A percentile compares a stretch with the other conserved stretches of the same genome.
These are phyloP conservation scores for Zoroaster sp. DNA, from an alignment of 53 echinoderm and acorn worm species.

Conservation along the genomic window DNA sequence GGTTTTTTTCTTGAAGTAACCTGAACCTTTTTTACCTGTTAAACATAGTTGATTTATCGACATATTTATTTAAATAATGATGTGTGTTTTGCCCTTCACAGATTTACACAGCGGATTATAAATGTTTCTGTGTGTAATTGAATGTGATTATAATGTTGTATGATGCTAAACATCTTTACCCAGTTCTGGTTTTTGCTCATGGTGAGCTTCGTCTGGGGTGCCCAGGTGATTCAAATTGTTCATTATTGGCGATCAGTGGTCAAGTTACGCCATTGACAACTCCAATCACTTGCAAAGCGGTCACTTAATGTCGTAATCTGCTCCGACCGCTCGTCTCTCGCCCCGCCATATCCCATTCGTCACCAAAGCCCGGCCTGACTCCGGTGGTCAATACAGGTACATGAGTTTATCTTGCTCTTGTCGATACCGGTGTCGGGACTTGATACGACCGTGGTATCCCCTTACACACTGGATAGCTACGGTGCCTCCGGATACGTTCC, in stretches of 20 bases:
- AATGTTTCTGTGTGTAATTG: too few relatives aligned
- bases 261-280: conserved; percentile 42
- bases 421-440: conserved; percentile 46
- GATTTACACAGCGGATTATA: too few relatives aligned
- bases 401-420: conserved; percentile 10
- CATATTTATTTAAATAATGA: too few relatives aligned
- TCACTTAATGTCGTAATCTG: conserved; percentile 15
- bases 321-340: background rate
- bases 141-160: too few relatives aligned
- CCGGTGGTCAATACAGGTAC: conserved; percentile 45
- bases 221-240: background rate
- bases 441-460: conserved; percentile 43
- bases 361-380: conserved; percentile 8
- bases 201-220: too few relatives aligned
- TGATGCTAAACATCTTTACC: too few relatives aligned
- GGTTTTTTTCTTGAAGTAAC: too few relatives aligned
- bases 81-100: too few relatives aligned
- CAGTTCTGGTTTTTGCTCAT: too few relatives aligned
- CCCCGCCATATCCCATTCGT: background rate
- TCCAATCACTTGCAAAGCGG: conserved; percentile 24
- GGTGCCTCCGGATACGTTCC: conserved; percentile 15
- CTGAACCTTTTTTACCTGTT: too few relatives aligned
- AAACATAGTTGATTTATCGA: too few relatives aligned
- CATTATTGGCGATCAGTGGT: conserved; percentile 17
- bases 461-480: conserved; percentile 45